phyloP scores from a whole-genome alignment of 1,140 invertebrate species.

The Argopecten irradians region DNA sequence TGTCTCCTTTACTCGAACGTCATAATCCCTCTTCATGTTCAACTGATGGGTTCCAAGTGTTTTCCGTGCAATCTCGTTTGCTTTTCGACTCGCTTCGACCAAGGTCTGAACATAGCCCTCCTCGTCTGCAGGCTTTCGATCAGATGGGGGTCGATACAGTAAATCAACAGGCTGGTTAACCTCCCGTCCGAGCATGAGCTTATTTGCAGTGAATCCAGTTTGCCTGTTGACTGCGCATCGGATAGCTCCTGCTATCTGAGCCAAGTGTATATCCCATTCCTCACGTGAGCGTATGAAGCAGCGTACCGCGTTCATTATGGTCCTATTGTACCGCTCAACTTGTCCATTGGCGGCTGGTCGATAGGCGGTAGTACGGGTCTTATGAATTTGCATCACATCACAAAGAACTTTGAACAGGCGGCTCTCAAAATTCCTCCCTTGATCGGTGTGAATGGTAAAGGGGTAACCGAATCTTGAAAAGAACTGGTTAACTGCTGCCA shows the following conservation, averaged over 20 bases:
- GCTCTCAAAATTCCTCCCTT: constrained; percentile 43
- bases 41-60: too few relatives aligned
- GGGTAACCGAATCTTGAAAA: constrained; percentile 41
- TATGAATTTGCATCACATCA: constrained; percentile 33
- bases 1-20: background rate
- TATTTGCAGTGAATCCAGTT: constrained; percentile 30
- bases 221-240: constrained; percentile 28
- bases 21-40: constrained; percentile 4
- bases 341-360: constrained; percentile 44
- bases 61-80: too few relatives aligned
- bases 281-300: constrained; percentile 35
- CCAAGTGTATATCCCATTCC: constrained; percentile 33
- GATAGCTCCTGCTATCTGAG: constrained; percentile 13
- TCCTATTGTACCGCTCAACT: constrained; percentile 51
- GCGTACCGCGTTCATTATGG: constrained; percentile 36
- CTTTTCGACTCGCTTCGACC: too few relatives aligned
- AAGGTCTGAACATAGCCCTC: too few relatives aligned
- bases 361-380: constrained; percentile 41
- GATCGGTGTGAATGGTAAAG: constrained; percentile 40
- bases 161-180: too few relatives aligned
- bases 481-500: constrained; percentile 34
- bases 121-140: too few relatives aligned
- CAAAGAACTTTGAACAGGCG: constrained; percentile 32
- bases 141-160: too few relatives aligned
- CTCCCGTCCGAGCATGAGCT: constrained; percentile 36